A percentile compares a stretch with the other conserved stretches of the same genome.
These are phyloP conservation scores for Apostichopus parvimensis DNA, from an alignment of 35 echinoderm and acorn worm species.

Conservation along the genomic window DNA sequence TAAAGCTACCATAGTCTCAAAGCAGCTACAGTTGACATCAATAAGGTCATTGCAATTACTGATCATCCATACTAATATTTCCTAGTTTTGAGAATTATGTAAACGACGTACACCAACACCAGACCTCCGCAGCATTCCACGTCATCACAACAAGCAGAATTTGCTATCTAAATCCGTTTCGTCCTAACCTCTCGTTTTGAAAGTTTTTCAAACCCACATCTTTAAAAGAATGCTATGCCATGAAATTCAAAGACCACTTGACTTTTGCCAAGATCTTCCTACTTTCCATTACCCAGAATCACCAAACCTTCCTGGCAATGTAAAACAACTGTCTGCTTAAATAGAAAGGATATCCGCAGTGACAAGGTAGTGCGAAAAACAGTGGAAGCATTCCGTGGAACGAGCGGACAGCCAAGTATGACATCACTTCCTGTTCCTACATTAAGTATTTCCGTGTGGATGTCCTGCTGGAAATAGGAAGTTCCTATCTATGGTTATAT, in stretches of 20 bases:
- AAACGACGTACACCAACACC: too few species aligned
- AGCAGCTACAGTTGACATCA: too few species aligned
- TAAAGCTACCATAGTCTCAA: too few species aligned
- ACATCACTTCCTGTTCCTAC: slow-evolving; percentile 46
- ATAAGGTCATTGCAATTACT: too few species aligned
- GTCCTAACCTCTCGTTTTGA: not conserved
- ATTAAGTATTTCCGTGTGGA: slow-evolving; percentile 48
- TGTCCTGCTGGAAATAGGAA: slow-evolving; percentile 41
- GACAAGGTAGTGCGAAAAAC: slow-evolving; percentile 3
- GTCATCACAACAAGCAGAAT: too few species aligned
- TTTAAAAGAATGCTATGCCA: not conserved
- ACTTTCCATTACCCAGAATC: slow-evolving; percentile 15
- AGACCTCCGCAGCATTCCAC: too few species aligned
- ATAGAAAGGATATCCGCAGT: slow-evolving; percentile 19
- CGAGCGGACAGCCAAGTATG: slow-evolving; percentile 18
- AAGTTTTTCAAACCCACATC: not conserved
- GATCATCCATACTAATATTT: too few species aligned
- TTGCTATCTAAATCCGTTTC: not conserved
- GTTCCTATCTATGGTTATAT: slow-evolving; percentile 27
- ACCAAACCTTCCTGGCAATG: not conserved
- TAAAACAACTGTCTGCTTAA: slow-evolving; percentile 3
- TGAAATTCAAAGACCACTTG: not conserved
- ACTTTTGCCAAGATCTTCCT: not conserved
- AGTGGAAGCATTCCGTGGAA: slow-evolving; percentile 39
- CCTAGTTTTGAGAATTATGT: too few species aligned